These are phyloP conservation scores for Sphyrna mokarran DNA, from an alignment of 2,113 vertebrate species.

Conservation along the genomic window DNA sequence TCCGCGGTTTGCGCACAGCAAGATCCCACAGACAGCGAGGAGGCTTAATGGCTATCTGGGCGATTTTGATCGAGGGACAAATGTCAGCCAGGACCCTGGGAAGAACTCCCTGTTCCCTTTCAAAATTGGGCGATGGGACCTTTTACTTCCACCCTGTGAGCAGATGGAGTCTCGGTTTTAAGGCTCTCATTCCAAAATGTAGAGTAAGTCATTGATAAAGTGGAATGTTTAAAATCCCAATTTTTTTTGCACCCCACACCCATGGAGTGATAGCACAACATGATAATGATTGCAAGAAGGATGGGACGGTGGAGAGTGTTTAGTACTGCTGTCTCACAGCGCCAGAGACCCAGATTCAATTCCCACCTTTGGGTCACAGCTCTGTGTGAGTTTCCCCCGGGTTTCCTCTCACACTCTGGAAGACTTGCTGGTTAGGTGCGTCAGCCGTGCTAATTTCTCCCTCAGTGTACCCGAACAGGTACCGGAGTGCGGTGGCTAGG, in stretches of 20 bases:
- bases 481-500: too few species aligned
- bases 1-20: neutral
- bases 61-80: neutral
- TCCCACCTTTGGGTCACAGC: too few species aligned
- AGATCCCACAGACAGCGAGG: conserved; percentile 8
- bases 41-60: neutral
- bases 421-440: too few species aligned
- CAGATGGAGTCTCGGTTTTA: neutral
- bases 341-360: too few species aligned
- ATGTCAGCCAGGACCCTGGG: neutral
- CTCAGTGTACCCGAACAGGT: too few species aligned
- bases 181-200: neutral
- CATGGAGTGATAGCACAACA: neutral
- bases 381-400: too few species aligned
- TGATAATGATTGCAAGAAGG: neutral
- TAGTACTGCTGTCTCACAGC: too few species aligned
- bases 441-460: too few species aligned
- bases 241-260: too few species aligned
- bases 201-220: neutral
- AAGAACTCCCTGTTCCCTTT: neutral
- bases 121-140: neutral
- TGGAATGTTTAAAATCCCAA: neutral
- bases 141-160: neutral
- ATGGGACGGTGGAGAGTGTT: too few species aligned
- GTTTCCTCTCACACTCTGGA: too few species aligned